phyloP scores from a whole-genome alignment of 2,113 vertebrate genomes.

The Rhodinocichla rosea region DNA sequence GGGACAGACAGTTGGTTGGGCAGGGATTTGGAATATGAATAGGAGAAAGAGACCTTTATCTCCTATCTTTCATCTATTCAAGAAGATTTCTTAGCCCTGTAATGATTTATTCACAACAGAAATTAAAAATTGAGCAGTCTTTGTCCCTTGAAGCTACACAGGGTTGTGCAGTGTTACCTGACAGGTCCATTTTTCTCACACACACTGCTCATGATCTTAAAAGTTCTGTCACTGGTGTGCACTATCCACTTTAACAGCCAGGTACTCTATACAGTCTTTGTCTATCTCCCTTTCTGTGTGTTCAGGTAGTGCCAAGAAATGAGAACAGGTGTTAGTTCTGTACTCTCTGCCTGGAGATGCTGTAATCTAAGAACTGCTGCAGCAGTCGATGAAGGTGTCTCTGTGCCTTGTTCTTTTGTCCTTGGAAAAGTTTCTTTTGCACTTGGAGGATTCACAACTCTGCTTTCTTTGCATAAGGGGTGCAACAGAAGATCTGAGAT shows the following conservation, averaged over 20 bases:
- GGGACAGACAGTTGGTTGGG: not conserved
- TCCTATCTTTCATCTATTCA: constrained; percentile 1
- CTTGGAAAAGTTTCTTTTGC: not conserved
- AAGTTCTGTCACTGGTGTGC: not conserved
- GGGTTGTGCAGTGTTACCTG: not conserved
- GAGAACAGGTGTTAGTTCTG: not conserved
- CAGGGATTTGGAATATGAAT: not conserved
- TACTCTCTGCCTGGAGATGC: not conserved
- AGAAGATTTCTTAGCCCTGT: constrained; percentile 3
- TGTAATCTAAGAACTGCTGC: not conserved
- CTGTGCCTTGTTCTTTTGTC: not conserved
- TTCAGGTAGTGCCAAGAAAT: not conserved
- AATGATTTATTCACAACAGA: constrained; percentile 30
- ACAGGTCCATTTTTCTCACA: constrained; percentile 33
- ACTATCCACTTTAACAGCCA: not conserved
- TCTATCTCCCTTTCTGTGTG: not conserved
- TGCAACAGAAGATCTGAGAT: not conserved
- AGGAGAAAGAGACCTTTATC: not conserved
- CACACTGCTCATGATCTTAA: not conserved
- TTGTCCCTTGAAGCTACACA: not conserved
- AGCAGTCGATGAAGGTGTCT: not conserved
- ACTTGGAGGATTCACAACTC: accelerated
- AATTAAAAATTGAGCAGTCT: constrained; percentile 31
- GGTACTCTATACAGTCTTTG: not conserved
- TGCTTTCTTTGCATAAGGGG: not conserved